These are phyloP conservation scores for Apoderus coryli DNA, from an alignment of 2,888 invertebrate genomes.

Conservation along the genomic window DNA sequence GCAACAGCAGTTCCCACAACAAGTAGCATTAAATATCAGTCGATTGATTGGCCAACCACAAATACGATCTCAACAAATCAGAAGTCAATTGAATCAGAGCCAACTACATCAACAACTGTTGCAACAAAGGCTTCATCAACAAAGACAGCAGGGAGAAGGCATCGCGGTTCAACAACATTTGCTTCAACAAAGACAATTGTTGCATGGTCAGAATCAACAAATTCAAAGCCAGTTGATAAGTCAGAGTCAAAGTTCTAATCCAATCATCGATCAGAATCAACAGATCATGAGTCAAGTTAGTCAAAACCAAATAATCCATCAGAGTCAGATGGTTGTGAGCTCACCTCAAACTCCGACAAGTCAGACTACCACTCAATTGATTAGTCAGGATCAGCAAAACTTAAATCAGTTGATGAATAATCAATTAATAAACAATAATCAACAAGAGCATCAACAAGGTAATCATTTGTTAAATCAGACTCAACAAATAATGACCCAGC, in stretches of 20 bases:
- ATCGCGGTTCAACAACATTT: slow-evolving; percentile 16
- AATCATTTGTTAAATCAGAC: slow-evolving; percentile 28
- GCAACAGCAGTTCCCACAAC: slow-evolving; percentile 21
- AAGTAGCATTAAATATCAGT: slow-evolving; percentile 21
- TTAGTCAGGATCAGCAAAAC: too few relatives aligned
- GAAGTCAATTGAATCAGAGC: slow-evolving; percentile 25
- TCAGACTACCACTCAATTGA: slow-evolving; percentile 4
- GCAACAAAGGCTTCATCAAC: slow-evolving; percentile 28
- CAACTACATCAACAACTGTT: slow-evolving; percentile 28
- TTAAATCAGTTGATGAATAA: too few relatives aligned
- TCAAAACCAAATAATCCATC: too few relatives aligned
- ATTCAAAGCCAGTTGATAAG: slow-evolving; percentile 23
- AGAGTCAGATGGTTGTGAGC: too few relatives aligned
- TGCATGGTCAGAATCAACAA: slow-evolving; percentile 20
- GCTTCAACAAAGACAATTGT: slow-evolving; percentile 16
- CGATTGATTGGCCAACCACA: slow-evolving; percentile 25
- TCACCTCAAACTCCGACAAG: too few relatives aligned
- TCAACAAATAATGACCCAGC: slow-evolving; percentile 2
- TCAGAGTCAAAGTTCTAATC: too few relatives aligned
- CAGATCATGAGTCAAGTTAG: too few relatives aligned
- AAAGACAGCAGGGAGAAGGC: slow-evolving; percentile 27
- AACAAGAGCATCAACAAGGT: slow-evolving; percentile 17
- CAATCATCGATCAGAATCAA: too few relatives aligned
- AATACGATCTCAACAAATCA: slow-evolving; percentile 20
- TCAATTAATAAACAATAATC: too few relatives aligned